These are phyloP conservation scores for Agrypnia vestita DNA, from an alignment of 1,140 invertebrate species.

Conservation along the genomic window DNA sequence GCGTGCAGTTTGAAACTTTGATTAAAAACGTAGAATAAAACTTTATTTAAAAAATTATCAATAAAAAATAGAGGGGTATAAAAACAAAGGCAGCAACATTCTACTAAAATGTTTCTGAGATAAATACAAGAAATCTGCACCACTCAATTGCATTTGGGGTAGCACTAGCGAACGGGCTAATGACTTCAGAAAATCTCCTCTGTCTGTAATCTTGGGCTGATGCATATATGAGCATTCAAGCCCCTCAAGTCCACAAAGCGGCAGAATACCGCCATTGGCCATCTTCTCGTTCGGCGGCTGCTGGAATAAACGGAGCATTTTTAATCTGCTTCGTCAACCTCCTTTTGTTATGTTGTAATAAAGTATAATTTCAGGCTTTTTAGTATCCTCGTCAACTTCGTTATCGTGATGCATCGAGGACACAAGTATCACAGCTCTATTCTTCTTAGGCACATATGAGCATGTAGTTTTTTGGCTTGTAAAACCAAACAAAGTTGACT, in stretches of 20 bases:
- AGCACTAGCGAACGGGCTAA: slow-evolving; percentile 51
- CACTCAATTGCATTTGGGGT: slow-evolving; percentile 60
- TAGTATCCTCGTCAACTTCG: not conserved
- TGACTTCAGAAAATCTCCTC: slow-evolving; percentile 57
- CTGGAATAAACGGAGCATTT: slow-evolving; percentile 61
- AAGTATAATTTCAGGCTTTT: not conserved
- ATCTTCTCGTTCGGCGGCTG: slow-evolving; percentile 60
- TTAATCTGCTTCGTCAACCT: slow-evolving; percentile 31
- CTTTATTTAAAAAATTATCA: too few species aligned
- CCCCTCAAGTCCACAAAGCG: slow-evolving; percentile 58
- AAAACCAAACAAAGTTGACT: not conserved
- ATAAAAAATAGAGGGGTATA: too few species aligned
- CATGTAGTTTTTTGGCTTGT: not conserved
- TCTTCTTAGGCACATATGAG: slow-evolving; percentile 6
- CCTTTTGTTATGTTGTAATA: slow-evolving; percentile 5
- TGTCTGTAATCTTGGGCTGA: slow-evolving; percentile 29
- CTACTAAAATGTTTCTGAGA: too few species aligned
- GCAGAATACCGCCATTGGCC: slow-evolving; percentile 63
- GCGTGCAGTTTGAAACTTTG: too few species aligned
- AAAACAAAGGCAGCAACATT: too few species aligned
- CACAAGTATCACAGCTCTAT: not conserved
- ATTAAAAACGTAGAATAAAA: too few species aligned
- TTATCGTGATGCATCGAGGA: too few species aligned
- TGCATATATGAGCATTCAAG: not conserved
- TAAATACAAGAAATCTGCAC: too few species aligned